Conservation (phyloP, 1,140 invertebrate species). For the Apis dorsata region DNA sequence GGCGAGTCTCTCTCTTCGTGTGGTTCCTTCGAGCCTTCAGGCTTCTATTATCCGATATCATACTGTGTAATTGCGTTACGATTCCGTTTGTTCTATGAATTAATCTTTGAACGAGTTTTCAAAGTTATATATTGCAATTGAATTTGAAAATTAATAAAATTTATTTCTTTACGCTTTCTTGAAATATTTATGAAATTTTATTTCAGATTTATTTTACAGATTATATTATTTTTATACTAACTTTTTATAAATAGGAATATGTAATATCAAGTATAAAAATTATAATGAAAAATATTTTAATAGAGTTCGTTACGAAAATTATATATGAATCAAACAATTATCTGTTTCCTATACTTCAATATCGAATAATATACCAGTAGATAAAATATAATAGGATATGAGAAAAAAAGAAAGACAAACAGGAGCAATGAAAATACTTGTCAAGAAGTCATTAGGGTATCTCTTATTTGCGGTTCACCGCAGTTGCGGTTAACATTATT, state of each 20-base stretch:
- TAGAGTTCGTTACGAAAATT: background rate
- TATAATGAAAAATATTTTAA: background rate
- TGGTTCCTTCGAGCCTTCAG: slow-evolving; percentile 44
- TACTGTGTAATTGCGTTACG: slow-evolving; percentile 6
- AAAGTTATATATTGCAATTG: background rate
- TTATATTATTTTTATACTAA: too few relatives aligned
- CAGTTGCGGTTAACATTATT: slow-evolving; percentile 59
- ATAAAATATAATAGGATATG: background rate
- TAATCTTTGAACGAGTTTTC: background rate
- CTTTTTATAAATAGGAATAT: too few relatives aligned
- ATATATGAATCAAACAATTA: background rate
- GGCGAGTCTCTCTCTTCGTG: slow-evolving; percentile 68
- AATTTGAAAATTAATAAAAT: background rate
- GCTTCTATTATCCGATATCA: background rate
- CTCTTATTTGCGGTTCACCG: slow-evolving; percentile 61
- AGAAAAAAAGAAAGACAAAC: background rate
- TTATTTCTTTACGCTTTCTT: too few relatives aligned
- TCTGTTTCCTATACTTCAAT: background rate
- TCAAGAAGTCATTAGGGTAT: slow-evolving; percentile 20
- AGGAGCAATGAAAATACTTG: background rate
- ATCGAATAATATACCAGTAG: too few relatives aligned
- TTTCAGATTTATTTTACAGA: too few relatives aligned
- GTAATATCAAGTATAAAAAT: too few relatives aligned
- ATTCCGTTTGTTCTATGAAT: slow-evolving; percentile 23
- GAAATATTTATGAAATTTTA: too few relatives aligned